Base-by-base conservation (phyloP, 1,140 invertebrate species). In the Potamilus streckersoni region DNA sequence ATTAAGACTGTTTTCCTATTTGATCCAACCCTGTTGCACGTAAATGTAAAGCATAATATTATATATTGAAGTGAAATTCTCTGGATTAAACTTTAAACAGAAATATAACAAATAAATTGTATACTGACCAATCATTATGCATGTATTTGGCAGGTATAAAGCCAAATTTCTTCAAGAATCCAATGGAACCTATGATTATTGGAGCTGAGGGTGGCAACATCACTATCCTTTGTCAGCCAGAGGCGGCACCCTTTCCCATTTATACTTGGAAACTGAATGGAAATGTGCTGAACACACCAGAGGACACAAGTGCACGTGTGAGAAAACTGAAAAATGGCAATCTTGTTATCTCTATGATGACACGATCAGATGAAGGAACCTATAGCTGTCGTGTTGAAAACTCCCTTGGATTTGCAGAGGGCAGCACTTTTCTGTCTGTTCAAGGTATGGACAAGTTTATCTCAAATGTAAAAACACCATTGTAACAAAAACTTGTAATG, bases 191-290 rank as follows among this genome's bases (percentile, higher is more conserved):
- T 2, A 91, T 93, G 1, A 96, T 97, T 89, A 96, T 96, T 90
- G 96, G 95, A 2, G 95, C 95, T 3, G 94, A 96, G 89, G 94
- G 94, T 79, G 95, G 96, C 63, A 98, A 98, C 90, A 94, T 96
- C 0, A 98, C 97, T 0, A 94, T 99, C 66, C 92, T 93, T 66
- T 99, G 97, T 89, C 93, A 95, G 84, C 96, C 97, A 0, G 97
- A 99, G 91, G 96, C 96, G 17, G 96, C 97, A 12, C 97, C 97
- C 1, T 92, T 92, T 82, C 96, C 97, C 0, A 93, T 93, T 82
- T 97, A 97, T 85, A 92, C 93, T 56, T 99, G 97, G 97, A 95
- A 94, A 85, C 96, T 97, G 89, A 94, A 98, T 91, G 95, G 94
- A 23, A 94, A 94, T 84, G 90, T 94, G 5, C 92, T 98, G 70